A percentile compares a stretch with the other conserved stretches of the same genome.
Evolutionary conservation across 2,888 invertebrate genomes (phyloP).

Genomic region (Plebejus anna): DNA sequence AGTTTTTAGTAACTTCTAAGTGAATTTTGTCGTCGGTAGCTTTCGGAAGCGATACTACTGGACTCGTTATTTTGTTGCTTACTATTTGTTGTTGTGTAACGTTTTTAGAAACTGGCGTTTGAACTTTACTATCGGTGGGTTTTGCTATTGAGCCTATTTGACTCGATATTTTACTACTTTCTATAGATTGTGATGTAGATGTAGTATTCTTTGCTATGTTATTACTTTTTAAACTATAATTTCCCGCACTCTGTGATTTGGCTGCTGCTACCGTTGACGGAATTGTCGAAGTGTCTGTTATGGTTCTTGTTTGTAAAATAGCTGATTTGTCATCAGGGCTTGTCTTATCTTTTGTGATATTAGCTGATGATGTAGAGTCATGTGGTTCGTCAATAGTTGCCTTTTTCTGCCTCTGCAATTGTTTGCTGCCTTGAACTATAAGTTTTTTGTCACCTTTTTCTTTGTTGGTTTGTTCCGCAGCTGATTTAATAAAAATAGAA

Average conservation of each 20-base stretch:
- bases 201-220: neutral
- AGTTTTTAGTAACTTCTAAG: neutral
- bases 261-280: neutral
- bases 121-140: neutral
- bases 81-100: neutral
- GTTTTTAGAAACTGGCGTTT: neutral
- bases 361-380: neutral
- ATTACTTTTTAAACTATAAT: neutral
- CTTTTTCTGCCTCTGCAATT: conserved; percentile 52
- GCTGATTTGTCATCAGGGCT: conserved; percentile 2
- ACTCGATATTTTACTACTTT: neutral
- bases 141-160: neutral
- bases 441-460: conserved; percentile 35
- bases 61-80: neutral
- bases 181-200: neutral
- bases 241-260: neutral
- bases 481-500: neutral
- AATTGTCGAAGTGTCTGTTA: neutral
- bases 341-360: conserved; percentile 1
- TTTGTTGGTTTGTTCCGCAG: conserved; percentile 29
- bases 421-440: conserved; percentile 41
- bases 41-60: neutral
- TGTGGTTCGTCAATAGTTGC: conserved; percentile 41
- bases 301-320: conserved; percentile 32
- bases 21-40: neutral